These are phyloP conservation scores for Borostomias antarcticus DNA, from an alignment of 2,797 vertebrate species.

Conservation along the genomic window DNA sequence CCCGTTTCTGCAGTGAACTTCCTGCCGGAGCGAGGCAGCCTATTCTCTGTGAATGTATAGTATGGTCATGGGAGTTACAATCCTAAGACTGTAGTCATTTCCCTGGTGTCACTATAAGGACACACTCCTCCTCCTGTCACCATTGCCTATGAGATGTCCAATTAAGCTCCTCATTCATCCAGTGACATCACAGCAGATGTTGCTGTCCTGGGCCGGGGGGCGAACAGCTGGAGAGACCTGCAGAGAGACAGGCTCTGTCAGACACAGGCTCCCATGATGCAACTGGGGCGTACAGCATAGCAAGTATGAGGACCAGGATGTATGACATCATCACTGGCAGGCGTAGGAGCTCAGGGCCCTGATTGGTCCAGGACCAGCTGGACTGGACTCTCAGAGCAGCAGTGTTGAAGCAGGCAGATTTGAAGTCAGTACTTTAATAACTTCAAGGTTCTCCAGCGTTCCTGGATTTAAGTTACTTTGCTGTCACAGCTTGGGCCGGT, in stretches of 20 bases:
- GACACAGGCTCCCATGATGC: conserved; percentile 30
- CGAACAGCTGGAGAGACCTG: conserved; percentile 25
- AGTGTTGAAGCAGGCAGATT: background rate
- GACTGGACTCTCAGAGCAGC: background rate
- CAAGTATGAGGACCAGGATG: conserved; percentile 1
- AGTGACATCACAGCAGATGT: conserved; percentile 66
- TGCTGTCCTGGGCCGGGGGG: conserved; percentile 24
- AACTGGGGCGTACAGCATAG: background rate
- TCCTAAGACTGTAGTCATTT: background rate
- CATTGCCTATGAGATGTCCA: background rate
- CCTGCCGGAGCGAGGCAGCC: too few relatives aligned
- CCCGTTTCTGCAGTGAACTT: background rate
- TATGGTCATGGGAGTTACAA: too few relatives aligned
- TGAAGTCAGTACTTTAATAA: background rate
- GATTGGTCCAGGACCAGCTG: background rate
- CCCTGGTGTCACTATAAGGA: background rate
- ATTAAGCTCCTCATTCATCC: conserved; percentile 8
- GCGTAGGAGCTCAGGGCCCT: background rate
- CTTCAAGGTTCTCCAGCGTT: too few relatives aligned
- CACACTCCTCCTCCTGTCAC: background rate
- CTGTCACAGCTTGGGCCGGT: background rate
- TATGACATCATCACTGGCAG: conserved; percentile 7
- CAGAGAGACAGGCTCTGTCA: conserved; percentile 2
- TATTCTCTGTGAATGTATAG: too few relatives aligned
- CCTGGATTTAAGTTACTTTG: too few relatives aligned